These are phyloP conservation scores for Ranitomeya variabilis DNA, from an alignment of 2,113 vertebrate genomes.

Conservation along the genomic window DNA sequence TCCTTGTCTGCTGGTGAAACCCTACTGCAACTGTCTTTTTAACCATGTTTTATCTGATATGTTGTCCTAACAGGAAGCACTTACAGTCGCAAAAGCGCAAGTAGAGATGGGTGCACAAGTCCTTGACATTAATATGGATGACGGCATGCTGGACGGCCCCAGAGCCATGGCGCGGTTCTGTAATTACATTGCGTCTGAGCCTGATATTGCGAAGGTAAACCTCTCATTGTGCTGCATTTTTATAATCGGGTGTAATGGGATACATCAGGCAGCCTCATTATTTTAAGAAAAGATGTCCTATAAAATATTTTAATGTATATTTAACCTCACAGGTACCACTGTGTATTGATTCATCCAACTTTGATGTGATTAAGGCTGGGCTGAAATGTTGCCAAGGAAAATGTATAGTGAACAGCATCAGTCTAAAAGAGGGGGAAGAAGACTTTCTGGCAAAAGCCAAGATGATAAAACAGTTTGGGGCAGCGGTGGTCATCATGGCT, in stretches of 20 bases:
- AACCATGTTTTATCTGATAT: background rate
- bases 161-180: conserved; percentile 91
- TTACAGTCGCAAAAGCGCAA: conserved; percentile 88
- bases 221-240: background rate
- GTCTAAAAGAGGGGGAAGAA: conserved; percentile 92
- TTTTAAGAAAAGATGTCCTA: background rate
- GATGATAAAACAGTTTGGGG: conserved; percentile 86
- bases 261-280: background rate
- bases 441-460: conserved; percentile 85
- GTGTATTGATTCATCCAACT: conserved; percentile 96
- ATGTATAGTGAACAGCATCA: conserved; percentile 97
- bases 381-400: conserved; percentile 96
- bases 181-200: conserved; percentile 88
- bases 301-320: background rate
- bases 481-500: conserved; percentile 94
- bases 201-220: conserved; percentile 88
- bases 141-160: conserved; percentile 92
- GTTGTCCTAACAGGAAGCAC: conserved; percentile 78
- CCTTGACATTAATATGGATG: conserved; percentile 97
- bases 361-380: conserved; percentile 92
- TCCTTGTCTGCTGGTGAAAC: too few relatives aligned
- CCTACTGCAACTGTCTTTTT: background rate
- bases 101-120: conserved; percentile 97
- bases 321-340: conserved; percentile 81
- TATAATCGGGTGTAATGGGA: background rate